Percentiles rank a stretch among this genome's conserved stretches.
Conservation (phyloP, 1,140 invertebrate species). For the Polypedilum pembai region DNA sequence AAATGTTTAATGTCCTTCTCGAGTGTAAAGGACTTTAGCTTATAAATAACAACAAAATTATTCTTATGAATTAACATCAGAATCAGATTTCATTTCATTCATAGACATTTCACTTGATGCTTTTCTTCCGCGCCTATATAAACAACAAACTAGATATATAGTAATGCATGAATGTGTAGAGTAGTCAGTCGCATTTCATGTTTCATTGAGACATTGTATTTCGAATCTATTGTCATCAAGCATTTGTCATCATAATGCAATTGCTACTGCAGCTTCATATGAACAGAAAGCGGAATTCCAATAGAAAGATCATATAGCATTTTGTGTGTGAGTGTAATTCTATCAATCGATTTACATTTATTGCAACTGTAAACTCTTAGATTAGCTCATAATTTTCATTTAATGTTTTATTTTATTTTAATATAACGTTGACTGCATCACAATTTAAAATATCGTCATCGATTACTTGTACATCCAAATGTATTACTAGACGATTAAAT, state of each 20-base stretch:
- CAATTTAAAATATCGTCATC: too few species aligned
- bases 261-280: too few species aligned
- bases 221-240: not conserved
- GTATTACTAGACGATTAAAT: too few species aligned
- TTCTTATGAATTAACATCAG: not conserved
- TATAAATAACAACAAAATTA: not conserved
- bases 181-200: not conserved
- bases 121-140: not conserved
- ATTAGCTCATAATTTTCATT: slow-evolving; percentile 2
- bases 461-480: too few species aligned
- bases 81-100: not conserved
- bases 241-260: not conserved
- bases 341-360: not conserved
- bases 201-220: slow-evolving; percentile 19
- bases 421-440: not conserved
- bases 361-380: not conserved
- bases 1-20: not conserved
- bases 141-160: not conserved
- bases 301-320: too few species aligned
- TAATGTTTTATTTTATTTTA: not conserved
- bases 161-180: not conserved
- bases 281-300: too few species aligned
- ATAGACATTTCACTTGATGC: not conserved
- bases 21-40: not conserved
- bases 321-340: not conserved